Evolutionary conservation across 2,888 invertebrate species (phyloP).

Genomic region (Phasia obesa): DNA sequence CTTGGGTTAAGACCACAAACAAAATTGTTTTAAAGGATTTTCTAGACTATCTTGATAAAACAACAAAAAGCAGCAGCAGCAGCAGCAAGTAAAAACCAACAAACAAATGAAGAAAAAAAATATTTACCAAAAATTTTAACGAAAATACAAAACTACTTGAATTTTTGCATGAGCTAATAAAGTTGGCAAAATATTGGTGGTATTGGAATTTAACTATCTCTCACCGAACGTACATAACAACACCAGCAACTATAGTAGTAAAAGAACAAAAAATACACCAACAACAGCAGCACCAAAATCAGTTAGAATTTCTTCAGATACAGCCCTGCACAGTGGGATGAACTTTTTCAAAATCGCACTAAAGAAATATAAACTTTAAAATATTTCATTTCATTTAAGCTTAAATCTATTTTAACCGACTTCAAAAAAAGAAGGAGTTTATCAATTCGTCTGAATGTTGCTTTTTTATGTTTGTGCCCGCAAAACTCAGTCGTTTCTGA

Average conservation of each 20-base stretch:
- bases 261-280: slow-evolving; percentile 11
- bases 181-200: slow-evolving; percentile 74
- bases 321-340: slow-evolving; percentile 30
- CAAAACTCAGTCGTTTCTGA: too few relatives aligned
- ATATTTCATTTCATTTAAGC: background rate
- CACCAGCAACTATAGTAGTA: slow-evolving; percentile 34
- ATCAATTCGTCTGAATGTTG: too few relatives aligned
- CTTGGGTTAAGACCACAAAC: slow-evolving; percentile 33
- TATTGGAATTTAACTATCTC: slow-evolving; percentile 71
- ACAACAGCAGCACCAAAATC: slow-evolving; percentile 63
- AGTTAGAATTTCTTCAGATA: slow-evolving; percentile 67
- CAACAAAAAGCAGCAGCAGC: slow-evolving; percentile 21
- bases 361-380: too few relatives aligned
- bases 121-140: slow-evolving; percentile 54
- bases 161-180: slow-evolving; percentile 73
- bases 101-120: background rate
- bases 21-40: slow-evolving; percentile 68
- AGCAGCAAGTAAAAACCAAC: background rate
- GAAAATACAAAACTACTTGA: slow-evolving; percentile 63
- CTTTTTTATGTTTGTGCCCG: too few relatives aligned
- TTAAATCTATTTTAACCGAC: too few relatives aligned
- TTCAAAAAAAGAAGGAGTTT: too few relatives aligned
- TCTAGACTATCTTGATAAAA: slow-evolving; percentile 73
- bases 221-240: slow-evolving; percentile 45
- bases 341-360: background rate